Conservation (phyloP, 1,140 invertebrate species). For the Laupala kohalensis region DNA sequence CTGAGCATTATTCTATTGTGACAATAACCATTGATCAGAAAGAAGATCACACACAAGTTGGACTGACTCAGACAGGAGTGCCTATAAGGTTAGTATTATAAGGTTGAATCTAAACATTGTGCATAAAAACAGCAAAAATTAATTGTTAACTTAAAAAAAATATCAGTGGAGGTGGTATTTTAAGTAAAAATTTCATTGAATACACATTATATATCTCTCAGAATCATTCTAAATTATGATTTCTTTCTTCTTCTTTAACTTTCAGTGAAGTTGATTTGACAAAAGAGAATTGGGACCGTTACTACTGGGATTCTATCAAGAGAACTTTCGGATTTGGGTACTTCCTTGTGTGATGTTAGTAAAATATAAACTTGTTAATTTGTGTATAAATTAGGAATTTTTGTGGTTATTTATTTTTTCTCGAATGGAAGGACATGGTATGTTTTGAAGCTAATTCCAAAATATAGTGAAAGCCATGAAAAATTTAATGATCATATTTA, state of each 20-base stretch:
- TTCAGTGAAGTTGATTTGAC: constrained; percentile 64
- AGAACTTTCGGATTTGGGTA: constrained; percentile 82
- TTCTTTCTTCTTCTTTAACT: constrained; percentile 16
- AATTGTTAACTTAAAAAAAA: no score
- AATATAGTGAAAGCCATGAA: no score
- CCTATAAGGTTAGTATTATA: constrained; percentile 40
- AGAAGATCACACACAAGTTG: constrained; percentile 70
- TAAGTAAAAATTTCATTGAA: no score
- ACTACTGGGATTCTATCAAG: constrained; percentile 89
- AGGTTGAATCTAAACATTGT: no score
- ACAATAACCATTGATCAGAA: constrained; percentile 71
- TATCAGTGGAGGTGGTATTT: no score
- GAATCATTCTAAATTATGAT: no score
- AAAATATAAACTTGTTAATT: not conserved
- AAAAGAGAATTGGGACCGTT: constrained; percentile 75
- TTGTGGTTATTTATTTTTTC: not conserved
- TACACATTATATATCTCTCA: no score
- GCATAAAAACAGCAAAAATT: no score
- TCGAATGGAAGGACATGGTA: not conserved
- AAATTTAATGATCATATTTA: no score
- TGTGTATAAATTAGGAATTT: not conserved
- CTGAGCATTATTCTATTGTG: constrained; percentile 81
- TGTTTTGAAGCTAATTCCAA: not conserved
- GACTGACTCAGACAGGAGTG: constrained; percentile 64
- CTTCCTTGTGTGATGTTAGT: constrained; percentile 33